A percentile compares a stretch with the other conserved stretches of the same genome.
Conservation (phyloP, 2,888 invertebrate species). For the Troides helena region DNA sequence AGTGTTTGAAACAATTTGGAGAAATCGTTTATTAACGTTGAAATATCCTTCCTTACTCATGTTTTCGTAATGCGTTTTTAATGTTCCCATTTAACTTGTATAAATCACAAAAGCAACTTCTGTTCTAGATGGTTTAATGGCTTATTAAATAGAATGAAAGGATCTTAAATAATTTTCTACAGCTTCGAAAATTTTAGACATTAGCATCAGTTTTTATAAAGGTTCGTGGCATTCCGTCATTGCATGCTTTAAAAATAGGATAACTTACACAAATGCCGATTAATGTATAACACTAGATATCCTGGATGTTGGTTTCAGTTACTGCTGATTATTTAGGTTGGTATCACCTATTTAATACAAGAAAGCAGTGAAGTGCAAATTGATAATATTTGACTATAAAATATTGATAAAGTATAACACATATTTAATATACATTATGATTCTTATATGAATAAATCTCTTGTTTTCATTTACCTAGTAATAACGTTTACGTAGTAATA, state of each 20-base stretch:
- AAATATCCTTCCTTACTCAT: slow-evolving; percentile 76
- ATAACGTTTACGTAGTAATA: too few species aligned
- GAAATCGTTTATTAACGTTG: slow-evolving; percentile 46
- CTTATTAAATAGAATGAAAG: slow-evolving; percentile 63
- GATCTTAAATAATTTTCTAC: slow-evolving; percentile 31
- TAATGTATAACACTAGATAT: too few species aligned
- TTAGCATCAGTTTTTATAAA: slow-evolving; percentile 6
- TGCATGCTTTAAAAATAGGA: neutral
- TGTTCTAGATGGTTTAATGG: slow-evolving; percentile 79
- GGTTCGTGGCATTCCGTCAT: neutral
- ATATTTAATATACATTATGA: too few species aligned
- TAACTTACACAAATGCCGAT: neutral
- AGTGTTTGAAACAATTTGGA: slow-evolving; percentile 26
- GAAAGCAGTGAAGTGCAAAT: too few species aligned
- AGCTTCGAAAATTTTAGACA: slow-evolving; percentile 14
- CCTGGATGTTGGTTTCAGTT: too few species aligned
- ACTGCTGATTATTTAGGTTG: too few species aligned
- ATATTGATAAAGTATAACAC: too few species aligned
- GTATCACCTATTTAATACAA: too few species aligned
- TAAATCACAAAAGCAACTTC: slow-evolving; percentile 75
- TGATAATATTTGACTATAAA: too few species aligned
- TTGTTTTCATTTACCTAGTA: too few species aligned
- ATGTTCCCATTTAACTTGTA: slow-evolving; percentile 77
- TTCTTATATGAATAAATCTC: too few species aligned
- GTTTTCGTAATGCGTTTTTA: slow-evolving; percentile 80